phyloP scores from a whole-genome alignment of 2,888 invertebrate genomes.

The Griposia aprilina region DNA sequence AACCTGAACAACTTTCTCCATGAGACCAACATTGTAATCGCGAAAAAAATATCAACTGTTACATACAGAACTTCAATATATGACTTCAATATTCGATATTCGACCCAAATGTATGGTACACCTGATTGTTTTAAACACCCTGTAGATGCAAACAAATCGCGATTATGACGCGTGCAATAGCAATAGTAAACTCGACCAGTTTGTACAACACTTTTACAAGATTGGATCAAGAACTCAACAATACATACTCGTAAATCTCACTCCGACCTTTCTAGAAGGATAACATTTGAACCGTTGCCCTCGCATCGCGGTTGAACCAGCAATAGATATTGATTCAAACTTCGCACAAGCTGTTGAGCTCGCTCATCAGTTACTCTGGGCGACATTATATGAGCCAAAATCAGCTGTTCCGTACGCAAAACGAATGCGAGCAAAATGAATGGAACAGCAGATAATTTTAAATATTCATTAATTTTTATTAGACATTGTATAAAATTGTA shows the following conservation, averaged over 20 bases:
- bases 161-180: no score
- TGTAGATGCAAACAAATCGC: no score
- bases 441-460: background rate
- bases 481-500: background rate
- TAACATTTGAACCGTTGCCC: constrained; percentile 13
- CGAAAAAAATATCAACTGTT: no score
- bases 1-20: no score
- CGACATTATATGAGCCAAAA: background rate
- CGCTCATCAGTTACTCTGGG: background rate
- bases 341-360: background rate
- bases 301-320: constrained; percentile 10
- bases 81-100: no score
- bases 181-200: no score
- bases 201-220: no score
- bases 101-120: no score
- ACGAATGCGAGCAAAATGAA: background rate
- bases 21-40: no score
- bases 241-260: no score
- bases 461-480: background rate
- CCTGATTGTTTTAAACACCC: no score
- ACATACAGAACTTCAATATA: no score
- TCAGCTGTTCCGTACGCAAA: background rate
- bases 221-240: background rate
- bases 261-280: background rate
- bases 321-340: constrained; percentile 32